These are phyloP conservation scores for Molossus molossus DNA, from an alignment of 2,797 vertebrate species.

Conservation along the genomic window DNA sequence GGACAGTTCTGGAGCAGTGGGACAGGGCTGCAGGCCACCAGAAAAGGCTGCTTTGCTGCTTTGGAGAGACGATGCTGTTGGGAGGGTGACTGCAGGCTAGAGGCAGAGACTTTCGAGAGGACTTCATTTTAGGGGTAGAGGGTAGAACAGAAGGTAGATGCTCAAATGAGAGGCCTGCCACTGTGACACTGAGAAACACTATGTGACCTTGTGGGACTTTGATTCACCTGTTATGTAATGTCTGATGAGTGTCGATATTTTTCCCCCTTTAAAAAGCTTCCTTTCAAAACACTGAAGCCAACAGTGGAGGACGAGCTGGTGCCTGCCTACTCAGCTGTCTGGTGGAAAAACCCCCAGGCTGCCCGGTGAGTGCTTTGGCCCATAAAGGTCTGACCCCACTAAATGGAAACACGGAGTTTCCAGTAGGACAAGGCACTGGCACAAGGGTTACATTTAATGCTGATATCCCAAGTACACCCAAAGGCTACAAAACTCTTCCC, in stretches of 20 bases:
- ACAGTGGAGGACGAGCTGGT: neutral
- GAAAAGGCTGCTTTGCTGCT: neutral
- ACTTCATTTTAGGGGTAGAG: neutral
- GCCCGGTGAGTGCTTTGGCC: neutral
- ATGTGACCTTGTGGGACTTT: neutral
- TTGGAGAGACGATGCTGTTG: neutral
- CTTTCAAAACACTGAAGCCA: neutral
- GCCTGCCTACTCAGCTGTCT: neutral
- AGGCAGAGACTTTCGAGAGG: neutral
- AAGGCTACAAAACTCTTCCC: neutral
- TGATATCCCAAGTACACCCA: neutral
- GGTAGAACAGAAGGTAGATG: neutral
- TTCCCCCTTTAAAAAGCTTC: conserved; percentile 22
- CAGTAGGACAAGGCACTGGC: neutral
- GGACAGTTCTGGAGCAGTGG: neutral
- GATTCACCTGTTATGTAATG: neutral
- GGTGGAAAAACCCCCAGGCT: neutral
- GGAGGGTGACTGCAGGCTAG: neutral
- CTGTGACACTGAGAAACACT: neutral
- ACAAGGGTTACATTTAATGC: neutral
- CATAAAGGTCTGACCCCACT: neutral
- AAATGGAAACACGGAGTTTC: neutral
- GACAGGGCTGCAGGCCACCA: neutral
- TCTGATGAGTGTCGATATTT: neutral
- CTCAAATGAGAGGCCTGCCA: neutral